A percentile compares a stretch with the other conserved stretches of the same genome.
phyloP scores from a whole-genome alignment of 2,797 vertebrate genomes.

The Sparus aurata region DNA sequence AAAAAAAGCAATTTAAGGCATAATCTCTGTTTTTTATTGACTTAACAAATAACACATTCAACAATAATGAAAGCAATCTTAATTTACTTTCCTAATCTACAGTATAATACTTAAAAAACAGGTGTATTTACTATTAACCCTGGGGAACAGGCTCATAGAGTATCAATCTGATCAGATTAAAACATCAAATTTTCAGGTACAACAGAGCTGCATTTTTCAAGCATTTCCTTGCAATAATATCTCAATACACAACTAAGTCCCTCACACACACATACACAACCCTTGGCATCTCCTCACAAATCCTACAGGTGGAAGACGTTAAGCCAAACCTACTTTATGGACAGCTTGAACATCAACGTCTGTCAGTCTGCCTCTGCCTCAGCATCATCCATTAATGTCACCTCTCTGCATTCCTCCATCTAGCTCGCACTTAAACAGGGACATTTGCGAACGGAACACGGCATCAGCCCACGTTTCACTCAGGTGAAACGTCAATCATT shows the following conservation, averaged over 20 bases:
- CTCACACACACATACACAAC: background rate
- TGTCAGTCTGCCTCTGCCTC: conserved; percentile 63
- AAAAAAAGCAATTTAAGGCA: too few species aligned
- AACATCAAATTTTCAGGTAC: background rate
- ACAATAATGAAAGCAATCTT: too few species aligned
- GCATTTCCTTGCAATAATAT: background rate
- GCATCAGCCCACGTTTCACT: conserved; percentile 42
- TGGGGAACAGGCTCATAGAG: too few species aligned
- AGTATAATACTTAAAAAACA: too few species aligned
- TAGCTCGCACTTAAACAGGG: conserved; percentile 64
- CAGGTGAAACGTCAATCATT: conserved; percentile 66
- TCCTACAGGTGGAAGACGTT: conserved; percentile 73
- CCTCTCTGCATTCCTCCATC: conserved; percentile 55
- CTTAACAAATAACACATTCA: too few species aligned
- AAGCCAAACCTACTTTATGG: conserved; percentile 59
- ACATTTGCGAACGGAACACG: conserved; percentile 39
- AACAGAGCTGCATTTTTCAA: background rate
- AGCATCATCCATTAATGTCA: conserved; percentile 69
- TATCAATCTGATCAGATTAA: too few species aligned
- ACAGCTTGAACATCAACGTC: conserved; percentile 69
- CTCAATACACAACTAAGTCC: background rate
- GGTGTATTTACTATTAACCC: too few species aligned
- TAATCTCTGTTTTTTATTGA: too few species aligned
- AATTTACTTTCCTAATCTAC: too few species aligned
- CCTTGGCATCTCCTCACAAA: conserved; percentile 21